Evolutionary conservation across 2,113 vertebrate genomes (phyloP).

Genomic region (Paramormyrops kingsleyae): DNA sequence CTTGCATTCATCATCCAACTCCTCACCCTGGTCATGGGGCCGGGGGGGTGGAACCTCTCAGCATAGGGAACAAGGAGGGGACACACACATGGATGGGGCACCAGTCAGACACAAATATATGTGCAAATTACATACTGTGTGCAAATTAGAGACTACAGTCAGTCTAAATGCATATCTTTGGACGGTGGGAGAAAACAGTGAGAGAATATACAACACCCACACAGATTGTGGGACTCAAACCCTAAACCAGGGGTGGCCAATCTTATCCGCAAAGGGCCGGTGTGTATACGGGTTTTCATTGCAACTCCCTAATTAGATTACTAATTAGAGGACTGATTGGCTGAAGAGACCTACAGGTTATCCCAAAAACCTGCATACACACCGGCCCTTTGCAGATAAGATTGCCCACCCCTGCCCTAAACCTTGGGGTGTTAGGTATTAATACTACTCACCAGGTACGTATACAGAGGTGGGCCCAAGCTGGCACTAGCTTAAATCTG

Average conservation of each 20-base stretch:
- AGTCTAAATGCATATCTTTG: neutral
- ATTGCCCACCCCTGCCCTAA: too few relatives aligned
- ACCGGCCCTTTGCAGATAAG: too few relatives aligned
- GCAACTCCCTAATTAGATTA: too few relatives aligned
- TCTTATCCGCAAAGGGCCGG: too few relatives aligned
- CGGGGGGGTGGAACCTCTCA: neutral
- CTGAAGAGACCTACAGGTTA: too few relatives aligned
- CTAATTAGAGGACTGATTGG: too few relatives aligned
- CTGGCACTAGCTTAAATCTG: neutral
- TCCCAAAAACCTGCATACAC: too few relatives aligned
- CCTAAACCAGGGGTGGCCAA: neutral
- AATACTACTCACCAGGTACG: neutral
- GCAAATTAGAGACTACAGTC: neutral
- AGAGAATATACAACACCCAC: neutral
- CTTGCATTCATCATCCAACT: neutral
- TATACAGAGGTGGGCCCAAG: neutral
- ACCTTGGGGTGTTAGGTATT: neutral
- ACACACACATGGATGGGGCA: neutral
- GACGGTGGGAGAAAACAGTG: neutral
- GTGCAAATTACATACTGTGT: neutral
- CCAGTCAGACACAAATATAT: neutral
- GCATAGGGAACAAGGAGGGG: neutral
- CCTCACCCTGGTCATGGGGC: too few relatives aligned
- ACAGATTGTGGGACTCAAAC: neutral
- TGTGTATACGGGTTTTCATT: too few relatives aligned